A percentile compares a stretch with the other conserved stretches of the same genome.
These are phyloP conservation scores for Tenrec ecaudatus DNA, from an alignment of 2,113 vertebrate genomes.

Conservation along the genomic window DNA sequence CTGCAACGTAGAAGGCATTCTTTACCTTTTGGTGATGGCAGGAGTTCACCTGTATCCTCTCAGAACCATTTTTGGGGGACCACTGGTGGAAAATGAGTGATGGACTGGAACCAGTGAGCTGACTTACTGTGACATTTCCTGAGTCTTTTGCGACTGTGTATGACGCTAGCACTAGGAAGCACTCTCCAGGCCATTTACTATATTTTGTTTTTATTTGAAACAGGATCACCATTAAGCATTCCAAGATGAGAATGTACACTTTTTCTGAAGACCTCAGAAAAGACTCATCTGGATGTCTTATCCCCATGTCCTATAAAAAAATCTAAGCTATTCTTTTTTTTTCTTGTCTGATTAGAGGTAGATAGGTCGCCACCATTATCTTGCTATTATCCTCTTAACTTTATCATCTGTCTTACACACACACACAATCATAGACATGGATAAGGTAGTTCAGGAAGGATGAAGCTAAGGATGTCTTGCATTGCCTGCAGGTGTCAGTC, in stretches of 20 bases:
- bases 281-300: not conserved
- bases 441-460: not conserved
- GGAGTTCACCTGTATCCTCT: not conserved
- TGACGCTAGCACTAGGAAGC: slow-evolving; percentile 14
- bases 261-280: slow-evolving; percentile 30
- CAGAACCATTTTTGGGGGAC: not conserved
- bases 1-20: no score
- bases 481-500: not conserved
- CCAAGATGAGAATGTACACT: slow-evolving; percentile 24
- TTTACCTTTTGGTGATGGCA: not conserved
- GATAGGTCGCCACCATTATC: not conserved
- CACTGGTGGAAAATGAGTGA: no score
- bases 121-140: slow-evolving; percentile 40
- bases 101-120: not conserved
- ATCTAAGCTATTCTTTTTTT: not conserved
- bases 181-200: not conserved
- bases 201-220: not conserved
- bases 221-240: not conserved
- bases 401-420: not conserved
- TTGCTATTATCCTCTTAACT: not conserved
- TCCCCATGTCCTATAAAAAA: not conserved
- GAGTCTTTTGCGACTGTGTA: not conserved
- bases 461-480: not conserved
- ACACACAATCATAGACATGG: not conserved
- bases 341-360: not conserved